These are phyloP conservation scores for Gonioctena quinquepunctata DNA, from an alignment of 1,140 invertebrate species.

Conservation along the genomic window DNA sequence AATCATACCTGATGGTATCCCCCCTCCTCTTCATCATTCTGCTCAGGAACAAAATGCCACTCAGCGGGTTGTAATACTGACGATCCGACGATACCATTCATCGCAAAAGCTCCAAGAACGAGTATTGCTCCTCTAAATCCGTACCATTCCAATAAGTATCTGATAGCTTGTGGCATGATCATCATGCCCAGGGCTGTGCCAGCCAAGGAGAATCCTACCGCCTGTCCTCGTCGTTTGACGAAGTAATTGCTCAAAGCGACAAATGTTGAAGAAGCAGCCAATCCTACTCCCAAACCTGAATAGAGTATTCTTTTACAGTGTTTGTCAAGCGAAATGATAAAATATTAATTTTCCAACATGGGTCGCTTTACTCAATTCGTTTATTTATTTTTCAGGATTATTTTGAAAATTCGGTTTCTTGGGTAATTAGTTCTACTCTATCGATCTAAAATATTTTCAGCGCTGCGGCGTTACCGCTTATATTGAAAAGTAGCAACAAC, in stretches of 20 bases:
- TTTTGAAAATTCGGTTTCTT: no score
- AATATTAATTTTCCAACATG: no score
- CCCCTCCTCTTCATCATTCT: constrained; percentile 58
- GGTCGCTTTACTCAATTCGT: no score
- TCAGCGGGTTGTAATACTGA: constrained; percentile 70
- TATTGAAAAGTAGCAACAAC: no score
- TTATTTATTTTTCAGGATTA: no score
- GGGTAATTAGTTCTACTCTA: no score
- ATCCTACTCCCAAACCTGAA: constrained; percentile 70
- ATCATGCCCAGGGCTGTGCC: constrained; percentile 76
- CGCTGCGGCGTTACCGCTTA: no score
- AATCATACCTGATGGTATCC: constrained; percentile 51
- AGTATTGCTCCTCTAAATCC: constrained; percentile 69
- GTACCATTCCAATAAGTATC: constrained; percentile 63
- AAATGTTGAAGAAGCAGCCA: constrained; percentile 71
- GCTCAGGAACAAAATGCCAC: constrained; percentile 65
- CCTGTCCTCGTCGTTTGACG: constrained; percentile 72
- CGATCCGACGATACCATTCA: constrained; percentile 69
- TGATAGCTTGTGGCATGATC: constrained; percentile 73
- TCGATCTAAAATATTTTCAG: no score
- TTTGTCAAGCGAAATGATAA: no score
- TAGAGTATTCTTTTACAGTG: no score
- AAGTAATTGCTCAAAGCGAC: constrained; percentile 77
- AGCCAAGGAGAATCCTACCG: constrained; percentile 74
- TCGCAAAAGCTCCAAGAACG: constrained; percentile 66